Base-by-base conservation (phyloP, 2,113 vertebrate genomes). In the Callithrix jacchus region DNA sequence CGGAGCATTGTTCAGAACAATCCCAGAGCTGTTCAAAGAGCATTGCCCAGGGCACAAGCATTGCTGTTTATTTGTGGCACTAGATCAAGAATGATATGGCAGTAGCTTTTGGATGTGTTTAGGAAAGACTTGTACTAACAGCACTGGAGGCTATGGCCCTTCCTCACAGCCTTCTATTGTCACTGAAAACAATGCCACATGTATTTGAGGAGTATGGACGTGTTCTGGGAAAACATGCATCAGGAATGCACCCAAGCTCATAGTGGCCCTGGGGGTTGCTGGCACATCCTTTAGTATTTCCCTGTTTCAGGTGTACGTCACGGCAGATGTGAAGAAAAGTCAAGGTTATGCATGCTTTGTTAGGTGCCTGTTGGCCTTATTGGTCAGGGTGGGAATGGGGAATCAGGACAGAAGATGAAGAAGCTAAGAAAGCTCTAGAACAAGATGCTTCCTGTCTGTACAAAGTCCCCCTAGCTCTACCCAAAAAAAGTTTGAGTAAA, bases 91-190 rank as follows among this genome's bases (percentile, higher is more conserved):
- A 95, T 89, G 93, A 76, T 86, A 83, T 52, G 77, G 94, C 77
- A 93, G 77, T 80, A 93, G 88, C 84, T 96, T 93, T 58, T 86
- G 85, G 54, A 47, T 82, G 42, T 92, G 80, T 86, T 93, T 92
- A 92, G 89, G 92, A 88, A 96, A 87, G 93, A 73, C 91, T 97
- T 97, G 58, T 86, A 88, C 81, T 74, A 94, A 77, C 82, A 97
- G 74, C 74, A 66, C 94, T 82, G 5, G 79, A 96, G 88, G 90
- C 73, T 91, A 32, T 90, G 82, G 86, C 30, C 81, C 42, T 81
- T 74, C 73, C 71, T 89, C 66, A 77, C 35, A 88, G 92, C n/a
- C 58, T 84, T 92, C 47, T 81, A 23, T 79, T 81, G 35, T 93
- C 93, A 73, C 52, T 71, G 87, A 88, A 96, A 96, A 95, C 96